These are phyloP conservation scores for Drosophila algonquin DNA, from an alignment of 2,888 invertebrate species.

Conservation along the genomic window DNA sequence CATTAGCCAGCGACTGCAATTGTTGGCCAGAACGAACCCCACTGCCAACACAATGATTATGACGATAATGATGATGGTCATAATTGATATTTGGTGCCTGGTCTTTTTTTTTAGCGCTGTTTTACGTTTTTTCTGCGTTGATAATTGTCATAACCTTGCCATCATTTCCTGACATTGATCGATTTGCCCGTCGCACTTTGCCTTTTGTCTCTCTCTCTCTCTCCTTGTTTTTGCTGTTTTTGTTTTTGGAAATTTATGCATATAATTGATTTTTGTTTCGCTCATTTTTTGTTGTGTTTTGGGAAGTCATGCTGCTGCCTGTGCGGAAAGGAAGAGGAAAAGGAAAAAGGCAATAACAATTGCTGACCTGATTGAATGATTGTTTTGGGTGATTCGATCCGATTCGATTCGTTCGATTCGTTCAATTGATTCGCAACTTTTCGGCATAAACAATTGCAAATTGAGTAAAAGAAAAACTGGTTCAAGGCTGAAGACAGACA, in stretches of 20 bases:
- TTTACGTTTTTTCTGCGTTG: constrained; percentile 37
- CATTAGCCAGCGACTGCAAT: constrained; percentile 58
- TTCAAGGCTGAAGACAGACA: constrained; percentile 21
- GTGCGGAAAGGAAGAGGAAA: constrained; percentile 27
- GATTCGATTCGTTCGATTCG: constrained; percentile 8
- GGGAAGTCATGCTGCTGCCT: constrained; percentile 61
- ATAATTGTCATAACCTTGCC: constrained; percentile 77
- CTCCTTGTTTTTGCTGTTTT: constrained; percentile 4
- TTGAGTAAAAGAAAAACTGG: constrained; percentile 12
- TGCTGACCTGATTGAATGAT: constrained; percentile 48
- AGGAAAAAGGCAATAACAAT: constrained; percentile 24
- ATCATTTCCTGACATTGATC: constrained; percentile 78
- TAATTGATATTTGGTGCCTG: constrained; percentile 45
- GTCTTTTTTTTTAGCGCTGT: constrained; percentile 10
- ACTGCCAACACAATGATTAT: not conserved
- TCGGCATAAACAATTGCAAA: constrained; percentile 31
- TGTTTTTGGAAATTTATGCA: constrained; percentile 42
- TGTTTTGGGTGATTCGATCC: constrained; percentile 2
- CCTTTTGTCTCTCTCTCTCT: constrained; percentile 17
- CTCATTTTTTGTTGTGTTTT: constrained; percentile 26
- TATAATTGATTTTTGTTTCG: constrained; percentile 55
- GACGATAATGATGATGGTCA: constrained; percentile 38
- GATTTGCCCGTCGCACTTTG: constrained; percentile 60
- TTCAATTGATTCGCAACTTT: constrained; percentile 28
- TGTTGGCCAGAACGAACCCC: constrained; percentile 10